phyloP scores from a whole-genome alignment of 2,797 vertebrate species.

The Percopsis omiscomaycus region DNA sequence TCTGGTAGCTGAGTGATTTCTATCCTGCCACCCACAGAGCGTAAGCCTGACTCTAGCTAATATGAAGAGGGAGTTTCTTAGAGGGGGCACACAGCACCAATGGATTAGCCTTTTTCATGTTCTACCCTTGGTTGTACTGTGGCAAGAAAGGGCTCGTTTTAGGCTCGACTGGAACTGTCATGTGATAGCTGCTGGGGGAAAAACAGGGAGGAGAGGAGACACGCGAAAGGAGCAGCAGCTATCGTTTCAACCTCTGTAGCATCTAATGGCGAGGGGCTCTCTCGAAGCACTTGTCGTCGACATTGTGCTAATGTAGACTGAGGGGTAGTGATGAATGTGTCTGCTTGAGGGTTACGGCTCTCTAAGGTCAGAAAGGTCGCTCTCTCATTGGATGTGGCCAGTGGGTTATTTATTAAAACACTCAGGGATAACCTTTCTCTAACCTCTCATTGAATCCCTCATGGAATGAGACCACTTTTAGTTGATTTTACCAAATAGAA shows the following conservation, averaged over 20 bases:
- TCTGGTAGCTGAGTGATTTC: slow-evolving; percentile 43
- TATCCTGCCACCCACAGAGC: slow-evolving; percentile 59
- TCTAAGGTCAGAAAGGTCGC: slow-evolving; percentile 65
- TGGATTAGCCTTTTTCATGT: slow-evolving; percentile 64
- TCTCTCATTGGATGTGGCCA: slow-evolving; percentile 62
- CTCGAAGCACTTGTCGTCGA: slow-evolving; percentile 42
- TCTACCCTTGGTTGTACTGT: slow-evolving; percentile 60
- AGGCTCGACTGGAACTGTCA: slow-evolving; percentile 59
- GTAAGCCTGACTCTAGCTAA: slow-evolving; percentile 52
- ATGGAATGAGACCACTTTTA: slow-evolving; percentile 14
- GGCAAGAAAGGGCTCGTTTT: slow-evolving; percentile 60
- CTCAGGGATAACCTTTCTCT: slow-evolving; percentile 58
- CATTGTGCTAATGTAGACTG: slow-evolving; percentile 54
- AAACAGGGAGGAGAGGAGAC: slow-evolving; percentile 41
- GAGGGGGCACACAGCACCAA: slow-evolving; percentile 44
- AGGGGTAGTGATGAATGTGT: slow-evolving; percentile 72
- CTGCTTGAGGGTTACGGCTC: slow-evolving; percentile 60
- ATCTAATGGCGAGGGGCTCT: slow-evolving; percentile 52
- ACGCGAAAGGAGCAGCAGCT: slow-evolving; percentile 34
- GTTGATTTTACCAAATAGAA: not conserved
- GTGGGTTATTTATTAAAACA: slow-evolving; percentile 67
- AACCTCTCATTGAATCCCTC: slow-evolving; percentile 58
- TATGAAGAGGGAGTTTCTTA: slow-evolving; percentile 39
- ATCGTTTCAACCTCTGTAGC: slow-evolving; percentile 56
- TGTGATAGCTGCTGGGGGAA: slow-evolving; percentile 59